Conservation (phyloP, 2,113 vertebrate genomes). For the Petrocephalus zakoni region DNA sequence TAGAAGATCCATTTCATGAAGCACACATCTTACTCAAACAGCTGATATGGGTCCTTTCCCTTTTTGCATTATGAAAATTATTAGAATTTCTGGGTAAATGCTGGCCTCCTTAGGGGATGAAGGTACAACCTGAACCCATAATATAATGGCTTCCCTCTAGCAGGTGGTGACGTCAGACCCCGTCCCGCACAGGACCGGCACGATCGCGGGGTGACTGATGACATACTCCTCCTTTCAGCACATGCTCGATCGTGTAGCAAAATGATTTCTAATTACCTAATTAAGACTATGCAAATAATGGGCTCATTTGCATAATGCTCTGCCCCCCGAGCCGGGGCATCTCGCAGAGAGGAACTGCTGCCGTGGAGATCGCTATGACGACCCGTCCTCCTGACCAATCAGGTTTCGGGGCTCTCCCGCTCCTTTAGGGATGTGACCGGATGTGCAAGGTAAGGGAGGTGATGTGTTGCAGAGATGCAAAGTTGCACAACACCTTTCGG, state of each 20-base stretch:
- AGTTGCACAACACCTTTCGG: neutral
- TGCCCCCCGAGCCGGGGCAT: conserved; percentile 52
- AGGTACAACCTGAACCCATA: neutral
- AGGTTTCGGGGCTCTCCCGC: neutral
- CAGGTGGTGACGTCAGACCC: neutral
- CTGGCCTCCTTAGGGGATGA: neutral
- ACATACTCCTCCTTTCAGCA: conserved; percentile 61
- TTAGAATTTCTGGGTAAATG: neutral
- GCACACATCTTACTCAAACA: neutral
- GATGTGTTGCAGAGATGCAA: neutral
- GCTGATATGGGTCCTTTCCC: neutral
- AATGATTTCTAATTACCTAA: conserved; percentile 86
- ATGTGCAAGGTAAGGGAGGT: neutral
- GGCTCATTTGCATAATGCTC: conserved; percentile 63
- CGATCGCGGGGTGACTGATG: conserved; percentile 51
- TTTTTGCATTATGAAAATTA: neutral
- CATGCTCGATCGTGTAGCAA: conserved; percentile 74
- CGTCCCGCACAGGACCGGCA: neutral
- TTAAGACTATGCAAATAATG: conserved; percentile 82
- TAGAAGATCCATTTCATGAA: too few relatives aligned
- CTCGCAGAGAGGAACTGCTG: conserved; percentile 26
- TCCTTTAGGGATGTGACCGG: neutral
- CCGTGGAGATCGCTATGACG: neutral
- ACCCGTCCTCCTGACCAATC: neutral
- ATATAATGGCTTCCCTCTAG: neutral